Evolutionary conservation across 2,797 vertebrate species (phyloP).

Genomic region (Saxicola maurus): DNA sequence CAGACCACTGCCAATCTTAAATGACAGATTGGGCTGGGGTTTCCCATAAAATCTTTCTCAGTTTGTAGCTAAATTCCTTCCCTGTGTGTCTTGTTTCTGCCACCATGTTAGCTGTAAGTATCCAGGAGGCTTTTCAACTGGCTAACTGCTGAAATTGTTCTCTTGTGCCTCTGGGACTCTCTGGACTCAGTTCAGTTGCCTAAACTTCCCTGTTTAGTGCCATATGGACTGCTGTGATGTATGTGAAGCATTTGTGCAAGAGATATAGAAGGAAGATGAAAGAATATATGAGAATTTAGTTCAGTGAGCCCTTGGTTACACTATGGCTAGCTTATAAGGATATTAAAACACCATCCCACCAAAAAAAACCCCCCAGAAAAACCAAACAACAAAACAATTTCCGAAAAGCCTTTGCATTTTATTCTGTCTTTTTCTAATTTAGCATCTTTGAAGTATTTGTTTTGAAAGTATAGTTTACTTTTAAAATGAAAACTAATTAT

Average conservation of each 20-base stretch:
- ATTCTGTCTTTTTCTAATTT: neutral
- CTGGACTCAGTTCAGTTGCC: neutral
- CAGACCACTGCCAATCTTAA: neutral
- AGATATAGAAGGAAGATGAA: neutral
- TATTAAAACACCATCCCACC: neutral
- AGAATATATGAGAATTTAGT: neutral
- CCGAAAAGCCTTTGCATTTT: neutral
- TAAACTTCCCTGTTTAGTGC: neutral
- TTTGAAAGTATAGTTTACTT: neutral
- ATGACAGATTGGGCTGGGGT: rapidly evolving
- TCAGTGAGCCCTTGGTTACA: neutral
- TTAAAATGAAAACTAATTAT: neutral
- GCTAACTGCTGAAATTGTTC: neutral
- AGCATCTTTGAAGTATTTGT: neutral
- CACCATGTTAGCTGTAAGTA: neutral
- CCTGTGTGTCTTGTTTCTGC: neutral
- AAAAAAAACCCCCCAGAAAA: neutral
- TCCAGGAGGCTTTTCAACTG: neutral
- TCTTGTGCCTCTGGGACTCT: neutral
- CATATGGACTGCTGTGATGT: neutral
- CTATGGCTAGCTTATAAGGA: neutral
- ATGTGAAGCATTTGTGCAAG: neutral
- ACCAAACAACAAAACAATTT: neutral
- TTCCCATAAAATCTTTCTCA: neutral
- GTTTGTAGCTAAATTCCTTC: neutral